These are phyloP conservation scores for Entomobrya multifasciata DNA, from an alignment of 2,888 invertebrate species.

Conservation along the genomic window DNA sequence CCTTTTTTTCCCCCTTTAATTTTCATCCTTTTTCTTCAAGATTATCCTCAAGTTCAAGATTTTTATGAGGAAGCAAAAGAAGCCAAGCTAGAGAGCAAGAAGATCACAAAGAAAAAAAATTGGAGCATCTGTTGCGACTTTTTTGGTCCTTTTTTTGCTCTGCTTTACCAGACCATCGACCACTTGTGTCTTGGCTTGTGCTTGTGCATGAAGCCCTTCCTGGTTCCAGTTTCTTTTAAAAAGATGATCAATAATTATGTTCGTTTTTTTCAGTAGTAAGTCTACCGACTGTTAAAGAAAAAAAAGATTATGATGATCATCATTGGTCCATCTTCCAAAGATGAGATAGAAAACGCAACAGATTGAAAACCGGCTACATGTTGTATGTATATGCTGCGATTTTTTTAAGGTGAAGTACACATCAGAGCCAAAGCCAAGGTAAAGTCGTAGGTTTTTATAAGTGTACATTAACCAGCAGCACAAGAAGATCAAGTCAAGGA, in stretches of 20 bases:
- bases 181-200: slow-evolving; percentile 42
- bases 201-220: slow-evolving; percentile 67
- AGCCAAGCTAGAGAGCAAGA: neutral
- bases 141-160: slow-evolving; percentile 41
- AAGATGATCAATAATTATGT: slow-evolving; percentile 68
- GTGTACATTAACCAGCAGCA: slow-evolving; percentile 34
- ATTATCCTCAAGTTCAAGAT: slow-evolving; percentile 64
- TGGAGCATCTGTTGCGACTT: slow-evolving; percentile 71
- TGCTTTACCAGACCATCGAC: slow-evolving; percentile 7
- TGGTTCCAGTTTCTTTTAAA: slow-evolving; percentile 64
- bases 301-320: slow-evolving; percentile 3
- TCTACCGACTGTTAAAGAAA: slow-evolving; percentile 35
- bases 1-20: slow-evolving; percentile 36
- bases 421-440: slow-evolving; percentile 16
- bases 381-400: slow-evolving; percentile 46
- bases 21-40: slow-evolving; percentile 26
- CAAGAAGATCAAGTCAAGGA: slow-evolving; percentile 43
- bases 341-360: slow-evolving; percentile 49
- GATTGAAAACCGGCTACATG: slow-evolving; percentile 66
- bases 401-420: neutral
- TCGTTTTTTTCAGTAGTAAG: slow-evolving; percentile 32
- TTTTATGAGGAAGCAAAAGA: slow-evolving; percentile 47
- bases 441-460: slow-evolving; percentile 36
- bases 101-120: slow-evolving; percentile 54
- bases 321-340: no score